Evolutionary conservation across 2,113 vertebrate species (phyloP).

Genomic region (Cisticola juncidis): DNA sequence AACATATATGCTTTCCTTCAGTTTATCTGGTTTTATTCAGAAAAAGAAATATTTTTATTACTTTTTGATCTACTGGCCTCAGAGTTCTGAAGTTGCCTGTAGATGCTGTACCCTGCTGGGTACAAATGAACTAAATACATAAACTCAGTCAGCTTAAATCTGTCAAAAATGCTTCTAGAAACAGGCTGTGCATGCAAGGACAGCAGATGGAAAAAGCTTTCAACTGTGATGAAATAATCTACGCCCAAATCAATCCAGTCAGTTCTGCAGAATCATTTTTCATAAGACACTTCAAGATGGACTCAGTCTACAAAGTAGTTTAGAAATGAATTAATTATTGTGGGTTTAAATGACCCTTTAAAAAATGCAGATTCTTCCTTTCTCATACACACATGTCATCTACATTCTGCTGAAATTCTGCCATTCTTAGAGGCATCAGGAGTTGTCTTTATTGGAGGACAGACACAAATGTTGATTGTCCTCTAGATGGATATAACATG

Average conservation of each 20-base stretch:
- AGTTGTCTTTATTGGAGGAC: background rate
- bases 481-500: background rate
- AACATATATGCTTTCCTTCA: background rate
- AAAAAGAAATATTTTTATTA: background rate
- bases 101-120: background rate
- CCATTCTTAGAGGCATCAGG: background rate
- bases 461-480: background rate
- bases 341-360: background rate
- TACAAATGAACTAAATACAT: background rate
- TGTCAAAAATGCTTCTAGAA: conserved; percentile 8
- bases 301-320: background rate
- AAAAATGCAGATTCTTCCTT: background rate
- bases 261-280: background rate
- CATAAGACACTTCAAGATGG: background rate
- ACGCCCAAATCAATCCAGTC: background rate
- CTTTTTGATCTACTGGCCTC: background rate
- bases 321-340: background rate
- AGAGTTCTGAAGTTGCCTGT: background rate
- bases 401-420: background rate
- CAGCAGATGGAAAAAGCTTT: background rate
- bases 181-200: background rate
- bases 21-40: background rate
- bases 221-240: background rate
- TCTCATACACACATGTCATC: background rate
- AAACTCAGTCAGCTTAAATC: background rate